Evolutionary conservation across 2,888 invertebrate genomes (phyloP), one percentile per base, ranked within the genome.

Genomic region (Aproaerema taeniolella): DNA sequence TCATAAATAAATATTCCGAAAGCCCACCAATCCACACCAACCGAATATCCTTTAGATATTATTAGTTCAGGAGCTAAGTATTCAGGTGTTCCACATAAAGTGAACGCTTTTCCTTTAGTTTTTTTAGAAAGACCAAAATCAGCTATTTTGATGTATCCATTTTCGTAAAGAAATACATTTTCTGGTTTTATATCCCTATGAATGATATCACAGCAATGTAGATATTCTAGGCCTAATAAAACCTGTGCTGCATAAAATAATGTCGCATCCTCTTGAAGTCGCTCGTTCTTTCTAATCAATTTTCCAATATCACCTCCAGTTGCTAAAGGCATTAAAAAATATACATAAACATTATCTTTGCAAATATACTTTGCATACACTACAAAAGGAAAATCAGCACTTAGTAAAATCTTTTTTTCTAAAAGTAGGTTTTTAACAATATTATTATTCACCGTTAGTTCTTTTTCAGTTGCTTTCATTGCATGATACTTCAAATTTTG

Each of bases 21-120:
- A 0, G 97, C 93, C 98, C 98, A 98, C 96, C 97, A 98, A 62
- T 98, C 98, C 0, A 96, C 97, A 0, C 95, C 90, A 53, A 91
- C 92, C 38, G 95, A 94, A 76, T 98, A 97, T 0, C 97, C 97
- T 73, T 93, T 95, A 31, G 93, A 93, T 53, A 95, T 85, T 50
- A 97, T 95, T 5, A 93, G 91, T 80, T 98, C 98, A 1, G 96
- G 96, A 0, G 98, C 98, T 48, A 99, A 85, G 77, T 99, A 99
- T 74, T 98, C 98, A 0, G 98, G 98, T 0, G 98, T 99, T 0
- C 97, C 98, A 71, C 98, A 98, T 32, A 98, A 72, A 0, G 96
- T 97, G 91, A 94, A 95, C 0, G 98, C 97, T 57, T 96, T 89
- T 17, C 89, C 88, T 42, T 88, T 88, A 11, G 91, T 70, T 42